Base-by-base conservation (phyloP, 1,140 invertebrate genomes). In the Sarcophaga peregrina region DNA sequence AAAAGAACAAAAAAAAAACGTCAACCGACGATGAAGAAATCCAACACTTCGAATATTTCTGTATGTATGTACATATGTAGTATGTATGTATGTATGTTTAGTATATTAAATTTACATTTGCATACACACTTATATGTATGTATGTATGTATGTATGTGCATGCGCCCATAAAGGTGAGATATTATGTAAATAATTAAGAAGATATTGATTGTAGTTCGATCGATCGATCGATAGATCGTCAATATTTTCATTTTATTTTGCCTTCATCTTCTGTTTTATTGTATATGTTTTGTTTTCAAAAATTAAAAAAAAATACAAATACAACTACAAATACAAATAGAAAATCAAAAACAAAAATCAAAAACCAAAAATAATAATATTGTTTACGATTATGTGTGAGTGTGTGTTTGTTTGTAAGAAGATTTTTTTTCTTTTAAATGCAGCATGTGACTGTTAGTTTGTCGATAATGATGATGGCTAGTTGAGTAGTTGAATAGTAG, bases 171-270 rank as follows among this genome's bases (percentile, higher is more conserved):
- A 78, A 85, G 87, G 86, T 88, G 87, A 88, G 87, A 88, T 88
- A 88, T 88, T 88, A 88, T 88, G 87, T 87, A 85, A 85, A 86
- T 85, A 78, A 78, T 78, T 78, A 78, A 78, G 75, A 78, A 78
- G 75, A 78, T 78, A 52, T 78, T 72, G 62, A 52, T 78, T 68
- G 62, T 20, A 68, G 58, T 20, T 68, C 62, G 17, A 72, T 25
- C n/a, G n/a, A n/a, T n/a, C n/a, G n/a, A n/a, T n/a, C n/a, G n/a
- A n/a, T 25, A n/a, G 37, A 72, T 25, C n/a, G 37, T 25, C 17
- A 15, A 68, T 17, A 15, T n/a, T 15, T 10, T n/a, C 7, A 17
- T 17, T 62, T 13, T 7, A 5, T 7, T n/a, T n/a, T n/a, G n/a
- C n/a, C 13, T 1, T 9, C 62, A 9, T 37, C 25, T 37, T 37